Percentiles rank a stretch among this genome's conserved stretches.
Evolutionary conservation across 1,140 invertebrate genomes (phyloP).

Genomic region (Paramacrobiotus metropolitanus): DNA sequence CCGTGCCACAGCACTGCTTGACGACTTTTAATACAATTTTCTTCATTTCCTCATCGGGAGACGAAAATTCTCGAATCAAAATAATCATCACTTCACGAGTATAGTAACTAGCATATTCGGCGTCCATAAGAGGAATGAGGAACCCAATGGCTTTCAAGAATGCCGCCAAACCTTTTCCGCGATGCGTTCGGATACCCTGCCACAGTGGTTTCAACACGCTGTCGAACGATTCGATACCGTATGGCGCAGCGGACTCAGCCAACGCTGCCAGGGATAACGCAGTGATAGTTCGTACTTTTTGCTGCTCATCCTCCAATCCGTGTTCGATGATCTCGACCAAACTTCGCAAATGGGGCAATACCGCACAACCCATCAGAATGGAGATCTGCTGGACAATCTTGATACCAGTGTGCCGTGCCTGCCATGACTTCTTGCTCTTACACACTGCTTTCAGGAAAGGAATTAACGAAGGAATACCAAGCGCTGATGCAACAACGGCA

Average conservation of each 20-base stretch:
- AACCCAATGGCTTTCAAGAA: constrained; percentile 99
- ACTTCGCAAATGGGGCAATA: constrained; percentile 87
- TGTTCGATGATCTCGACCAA: constrained; percentile 99
- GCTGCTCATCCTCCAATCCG: constrained; percentile 48
- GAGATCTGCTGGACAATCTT: constrained; percentile 99
- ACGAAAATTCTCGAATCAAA: constrained; percentile 94
- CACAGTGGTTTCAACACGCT: constrained; percentile 94
- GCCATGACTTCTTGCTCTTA: constrained; percentile 98
- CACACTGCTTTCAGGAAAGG: constrained; percentile 98
- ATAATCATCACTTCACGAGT: constrained; percentile 99
- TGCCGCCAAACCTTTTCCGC: constrained; percentile 79
- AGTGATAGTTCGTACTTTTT: constrained; percentile 77
- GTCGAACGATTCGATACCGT: constrained; percentile 98
- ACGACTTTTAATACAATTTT: constrained; percentile 99
- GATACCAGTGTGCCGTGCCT: constrained; percentile 95
- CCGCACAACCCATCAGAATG: constrained; percentile 98
- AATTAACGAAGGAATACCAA: constrained; percentile 87
- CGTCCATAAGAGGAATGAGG: constrained; percentile 96
- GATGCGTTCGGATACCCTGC: constrained; percentile 94
- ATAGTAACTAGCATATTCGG: constrained; percentile 98
- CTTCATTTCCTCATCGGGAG: constrained; percentile 99
- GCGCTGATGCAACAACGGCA: constrained; percentile 91
- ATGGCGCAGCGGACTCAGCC: constrained; percentile 92
- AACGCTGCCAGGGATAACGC: constrained; percentile 91
- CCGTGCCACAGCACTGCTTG: constrained; percentile 99